phyloP scores from a whole-genome alignment of 2,888 invertebrate species.

The Fragum sueziense region DNA sequence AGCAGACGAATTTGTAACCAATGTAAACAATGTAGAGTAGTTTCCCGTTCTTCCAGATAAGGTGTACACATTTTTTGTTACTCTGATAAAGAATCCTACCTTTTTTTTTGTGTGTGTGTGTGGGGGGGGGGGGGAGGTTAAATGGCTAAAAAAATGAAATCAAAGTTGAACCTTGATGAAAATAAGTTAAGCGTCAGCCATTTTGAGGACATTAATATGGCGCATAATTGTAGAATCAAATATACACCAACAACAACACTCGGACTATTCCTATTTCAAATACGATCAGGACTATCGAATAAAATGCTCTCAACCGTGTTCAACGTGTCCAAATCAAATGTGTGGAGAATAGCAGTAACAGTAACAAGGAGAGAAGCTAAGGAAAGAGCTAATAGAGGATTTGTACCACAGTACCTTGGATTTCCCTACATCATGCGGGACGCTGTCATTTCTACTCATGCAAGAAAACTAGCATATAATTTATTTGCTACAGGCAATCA shows the following conservation, averaged over 20 bases:
- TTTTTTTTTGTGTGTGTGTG: too few species aligned
- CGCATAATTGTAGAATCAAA: slow-evolving; percentile 26
- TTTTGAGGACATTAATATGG: slow-evolving; percentile 31
- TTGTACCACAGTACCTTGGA: slow-evolving; percentile 45
- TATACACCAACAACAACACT: too few species aligned
- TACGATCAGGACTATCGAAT: slow-evolving; percentile 48
- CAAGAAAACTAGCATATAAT: slow-evolving; percentile 38
- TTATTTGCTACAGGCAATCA: slow-evolving; percentile 26
- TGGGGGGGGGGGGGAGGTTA: too few species aligned
- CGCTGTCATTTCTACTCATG: slow-evolving; percentile 45
- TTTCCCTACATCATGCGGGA: slow-evolving; percentile 32
- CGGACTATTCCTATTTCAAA: slow-evolving; percentile 48
- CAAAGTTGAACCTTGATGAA: too few species aligned
- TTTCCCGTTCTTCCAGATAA: too few species aligned
- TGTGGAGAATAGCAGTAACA: slow-evolving; percentile 42
- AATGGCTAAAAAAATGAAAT: too few species aligned
- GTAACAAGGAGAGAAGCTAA: slow-evolving; percentile 33
- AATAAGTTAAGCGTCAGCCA: too few species aligned
- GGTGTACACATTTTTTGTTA: too few species aligned
- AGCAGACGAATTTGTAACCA: too few species aligned
- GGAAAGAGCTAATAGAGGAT: too few species aligned
- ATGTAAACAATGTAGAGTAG: too few species aligned
- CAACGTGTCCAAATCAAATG: slow-evolving; percentile 38
- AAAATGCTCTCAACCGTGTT: slow-evolving; percentile 46
- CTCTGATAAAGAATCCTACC: too few species aligned